Evolutionary conservation across 1,140 invertebrate genomes (phyloP).

Genomic region (Thaumatotibia leucotreta): DNA sequence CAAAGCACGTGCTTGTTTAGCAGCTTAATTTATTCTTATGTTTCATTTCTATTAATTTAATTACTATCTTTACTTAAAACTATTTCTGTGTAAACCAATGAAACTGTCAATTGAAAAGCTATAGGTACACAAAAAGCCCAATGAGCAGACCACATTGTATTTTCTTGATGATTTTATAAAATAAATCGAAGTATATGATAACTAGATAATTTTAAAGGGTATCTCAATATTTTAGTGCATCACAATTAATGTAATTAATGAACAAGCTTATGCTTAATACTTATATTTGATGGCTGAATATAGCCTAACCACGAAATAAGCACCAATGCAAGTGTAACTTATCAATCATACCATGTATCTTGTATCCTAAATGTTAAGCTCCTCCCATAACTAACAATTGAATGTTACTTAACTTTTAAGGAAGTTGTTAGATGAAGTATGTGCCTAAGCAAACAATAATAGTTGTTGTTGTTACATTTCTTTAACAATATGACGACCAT

Average conservation of each 20-base stretch:
- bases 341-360: neutral
- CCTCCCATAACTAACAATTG: conserved; percentile 3
- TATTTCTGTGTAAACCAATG: neutral
- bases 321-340: neutral
- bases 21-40: neutral
- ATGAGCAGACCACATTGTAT: conserved; percentile 1
- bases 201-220: neutral
- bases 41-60: neutral
- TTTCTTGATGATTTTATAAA: conserved; percentile 4
- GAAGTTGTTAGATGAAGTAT: conserved; percentile 54
- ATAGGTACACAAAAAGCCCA: neutral
- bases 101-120: conserved; percentile 4
- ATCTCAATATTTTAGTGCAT: neutral
- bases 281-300: neutral
- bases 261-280: neutral
- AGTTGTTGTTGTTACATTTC: conserved; percentile 74
- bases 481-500: conserved; percentile 75
- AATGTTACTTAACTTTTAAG: conserved; percentile 19
- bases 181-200: neutral
- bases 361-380: conserved; percentile 1
- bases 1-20: conserved; percentile 14
- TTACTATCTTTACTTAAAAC: neutral
- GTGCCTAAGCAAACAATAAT: conserved; percentile 70
- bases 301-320: neutral
- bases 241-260: neutral